Evolutionary conservation across 1,140 invertebrate species (phyloP), one percentile per base, ranked within the genome.

Genomic region (Acromyrmex heyeri): DNA sequence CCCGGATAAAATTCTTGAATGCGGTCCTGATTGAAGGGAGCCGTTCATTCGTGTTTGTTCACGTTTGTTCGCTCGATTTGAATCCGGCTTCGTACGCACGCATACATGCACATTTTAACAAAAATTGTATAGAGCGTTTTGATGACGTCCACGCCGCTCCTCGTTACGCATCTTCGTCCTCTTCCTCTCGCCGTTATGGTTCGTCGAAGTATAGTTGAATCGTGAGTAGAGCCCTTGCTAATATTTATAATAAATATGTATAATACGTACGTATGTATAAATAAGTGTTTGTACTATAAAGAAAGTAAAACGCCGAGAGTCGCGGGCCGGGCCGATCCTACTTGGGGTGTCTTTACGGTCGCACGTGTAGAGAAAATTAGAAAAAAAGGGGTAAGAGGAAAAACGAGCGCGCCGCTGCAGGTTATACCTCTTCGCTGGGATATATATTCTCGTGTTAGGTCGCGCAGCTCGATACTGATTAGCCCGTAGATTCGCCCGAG

Each of bases 281-380:
- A 95, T 94, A 92, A 95, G 87, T 92, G 88, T 95, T 95, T 95
- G 94, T 95, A 95, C 95, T 95, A 94, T 95, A 94, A 95, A 94
- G 93, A 93, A 91, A 64, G 73, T 82, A 86, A 86, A 86, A 90
- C 38, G 62, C 62, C 27, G 62, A 79, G 85, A 53, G 87, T 50
- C 82, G 88, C 70, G 82, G 87, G 86, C 69, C 64, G 69, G 65
- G 8, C 69, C 34, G 67, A 89, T 82, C 89, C 87, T 81, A 83
- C 62, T 81, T 85, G 88, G 90, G 91, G 86, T 88, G 53, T 87
- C 88, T 91, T 88, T 85, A 81, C 73, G 44, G 50, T 85, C n/a
- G 21, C 44, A 65, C 53, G 53, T 48, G 18, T 67, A 27, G 12
- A 87, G 81, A 76, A 65, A 38, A 59, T 83, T 75, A 50, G 70